A percentile compares a stretch with the other conserved stretches of the same genome.
These are phyloP conservation scores for Rhamnusium bicolor DNA, from an alignment of 2,888 invertebrate species.

Conservation along the genomic window DNA sequence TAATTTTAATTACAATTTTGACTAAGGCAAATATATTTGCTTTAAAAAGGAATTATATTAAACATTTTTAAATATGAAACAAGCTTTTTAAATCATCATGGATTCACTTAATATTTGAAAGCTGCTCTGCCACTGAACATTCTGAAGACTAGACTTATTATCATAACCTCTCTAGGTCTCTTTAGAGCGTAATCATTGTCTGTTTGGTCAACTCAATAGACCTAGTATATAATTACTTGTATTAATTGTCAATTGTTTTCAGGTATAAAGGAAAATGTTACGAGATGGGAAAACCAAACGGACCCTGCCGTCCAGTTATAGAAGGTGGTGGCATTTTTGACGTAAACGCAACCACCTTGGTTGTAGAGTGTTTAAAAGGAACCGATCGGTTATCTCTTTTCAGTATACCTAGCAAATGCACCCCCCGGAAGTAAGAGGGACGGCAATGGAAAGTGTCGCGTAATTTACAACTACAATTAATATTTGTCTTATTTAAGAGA, in stretches of 20 bases:
- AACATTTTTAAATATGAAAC: too few relatives aligned
- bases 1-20: too few relatives aligned
- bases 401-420: constrained; percentile 54
- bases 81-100: too few relatives aligned
- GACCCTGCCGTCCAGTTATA: constrained; percentile 71
- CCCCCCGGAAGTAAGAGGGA: constrained; percentile 63
- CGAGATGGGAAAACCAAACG: constrained; percentile 66
- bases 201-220: too few relatives aligned
- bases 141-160: too few relatives aligned
- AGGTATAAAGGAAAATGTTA: constrained; percentile 72
- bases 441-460: constrained; percentile 56
- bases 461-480: constrained; percentile 39
- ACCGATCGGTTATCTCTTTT: constrained; percentile 60
- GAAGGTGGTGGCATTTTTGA: constrained; percentile 72
- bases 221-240: too few relatives aligned
- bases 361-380: constrained; percentile 74
- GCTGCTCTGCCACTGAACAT: too few relatives aligned
- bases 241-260: constrained; percentile 64
- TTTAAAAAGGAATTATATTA: too few relatives aligned
- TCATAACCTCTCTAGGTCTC: too few relatives aligned
- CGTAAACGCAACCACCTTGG: constrained; percentile 76
- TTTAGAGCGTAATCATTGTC: too few relatives aligned
- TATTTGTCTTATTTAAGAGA: not conserved
- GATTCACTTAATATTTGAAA: too few relatives aligned
- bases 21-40: too few relatives aligned